A percentile compares a stretch with the other conserved stretches of the same genome.
phyloP scores from a whole-genome alignment of 2,888 invertebrate species.

The Sphaeridia pumilis region DNA sequence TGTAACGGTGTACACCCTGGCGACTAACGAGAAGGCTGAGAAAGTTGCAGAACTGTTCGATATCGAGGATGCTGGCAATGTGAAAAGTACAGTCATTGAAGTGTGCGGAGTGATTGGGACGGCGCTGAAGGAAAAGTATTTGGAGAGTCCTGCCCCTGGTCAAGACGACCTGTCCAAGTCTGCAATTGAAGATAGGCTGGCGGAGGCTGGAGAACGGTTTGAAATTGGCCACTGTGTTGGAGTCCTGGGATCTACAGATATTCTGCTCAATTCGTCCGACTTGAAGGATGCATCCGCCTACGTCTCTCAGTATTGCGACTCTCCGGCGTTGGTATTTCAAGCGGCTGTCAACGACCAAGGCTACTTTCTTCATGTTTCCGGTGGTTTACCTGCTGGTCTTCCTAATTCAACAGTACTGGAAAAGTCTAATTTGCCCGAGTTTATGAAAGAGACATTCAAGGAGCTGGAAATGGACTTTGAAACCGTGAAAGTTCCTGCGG shows the following conservation, averaged over 20 bases:
- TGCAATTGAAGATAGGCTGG: constrained; percentile 7
- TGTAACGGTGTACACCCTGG: constrained; percentile 25
- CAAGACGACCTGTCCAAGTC: not conserved
- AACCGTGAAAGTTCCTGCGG: constrained; percentile 1
- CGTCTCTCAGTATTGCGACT: constrained; percentile 22
- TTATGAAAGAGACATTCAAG: constrained; percentile 11
- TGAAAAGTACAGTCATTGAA: constrained; percentile 23
- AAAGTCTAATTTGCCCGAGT: constrained; percentile 15
- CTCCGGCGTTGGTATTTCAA: constrained; percentile 25
- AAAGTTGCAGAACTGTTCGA: constrained; percentile 25
- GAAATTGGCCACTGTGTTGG: constrained; percentile 25
- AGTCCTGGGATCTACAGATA: constrained; percentile 23
- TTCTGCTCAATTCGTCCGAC: constrained; percentile 20
- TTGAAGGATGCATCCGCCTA: constrained; percentile 22
- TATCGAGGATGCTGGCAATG: constrained; percentile 25
- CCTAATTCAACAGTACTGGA: constrained; percentile 18
- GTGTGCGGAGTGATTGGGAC: constrained; percentile 28
- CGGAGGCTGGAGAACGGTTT: constrained; percentile 14
- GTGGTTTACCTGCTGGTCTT: constrained; percentile 20
- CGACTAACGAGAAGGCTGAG: constrained; percentile 25
- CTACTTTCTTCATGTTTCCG: constrained; percentile 18
- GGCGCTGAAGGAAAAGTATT: constrained; percentile 23
- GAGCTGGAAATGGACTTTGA: constrained; percentile 1
- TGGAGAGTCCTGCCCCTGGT: constrained; percentile 16
- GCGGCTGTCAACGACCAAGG: constrained; percentile 25